Conservation (phyloP, 2,888 invertebrate species). For the Ornithoptera alexandrae region DNA sequence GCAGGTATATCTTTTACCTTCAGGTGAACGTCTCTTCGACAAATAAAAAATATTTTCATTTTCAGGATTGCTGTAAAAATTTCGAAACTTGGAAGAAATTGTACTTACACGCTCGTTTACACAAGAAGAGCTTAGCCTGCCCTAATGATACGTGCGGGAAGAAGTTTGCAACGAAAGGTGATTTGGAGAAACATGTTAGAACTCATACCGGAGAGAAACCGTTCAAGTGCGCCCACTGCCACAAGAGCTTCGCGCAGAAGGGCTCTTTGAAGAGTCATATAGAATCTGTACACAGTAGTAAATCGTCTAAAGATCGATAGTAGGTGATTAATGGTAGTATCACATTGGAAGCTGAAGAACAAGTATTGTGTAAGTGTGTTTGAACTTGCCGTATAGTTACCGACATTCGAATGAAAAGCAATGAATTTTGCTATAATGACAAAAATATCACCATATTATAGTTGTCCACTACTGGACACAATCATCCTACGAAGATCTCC, state of each 20-base stretch:
- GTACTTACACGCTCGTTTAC: slow-evolving; percentile 57
- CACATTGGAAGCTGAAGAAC: no score
- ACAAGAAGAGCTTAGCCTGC: slow-evolving; percentile 54
- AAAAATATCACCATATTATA: no score
- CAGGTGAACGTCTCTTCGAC: no score
- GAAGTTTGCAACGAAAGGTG: slow-evolving; percentile 60
- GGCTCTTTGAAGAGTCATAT: slow-evolving; percentile 54
- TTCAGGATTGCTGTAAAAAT: slow-evolving; percentile 60
- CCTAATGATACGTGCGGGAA: slow-evolving; percentile 55
- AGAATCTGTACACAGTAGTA: slow-evolving; percentile 42
- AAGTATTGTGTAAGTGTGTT: background rate
- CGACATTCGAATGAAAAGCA: no score
- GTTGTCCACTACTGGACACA: no score
- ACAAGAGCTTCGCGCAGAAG: slow-evolving; percentile 56
- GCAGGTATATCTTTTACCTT: no score
- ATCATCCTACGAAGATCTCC: no score
- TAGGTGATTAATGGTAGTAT: background rate
- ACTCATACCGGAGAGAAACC: slow-evolving; percentile 70
- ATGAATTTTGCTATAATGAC: no score
- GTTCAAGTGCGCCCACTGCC: slow-evolving; percentile 54
- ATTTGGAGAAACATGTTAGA: slow-evolving; percentile 62
- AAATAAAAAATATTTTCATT: slow-evolving; percentile 30
- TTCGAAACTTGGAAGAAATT: slow-evolving; percentile 55
- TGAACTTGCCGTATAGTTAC: background rate
- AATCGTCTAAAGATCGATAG: background rate